phyloP scores from a whole-genome alignment of 2,888 invertebrate genomes.

The Scotopteryx bipunctaria region DNA sequence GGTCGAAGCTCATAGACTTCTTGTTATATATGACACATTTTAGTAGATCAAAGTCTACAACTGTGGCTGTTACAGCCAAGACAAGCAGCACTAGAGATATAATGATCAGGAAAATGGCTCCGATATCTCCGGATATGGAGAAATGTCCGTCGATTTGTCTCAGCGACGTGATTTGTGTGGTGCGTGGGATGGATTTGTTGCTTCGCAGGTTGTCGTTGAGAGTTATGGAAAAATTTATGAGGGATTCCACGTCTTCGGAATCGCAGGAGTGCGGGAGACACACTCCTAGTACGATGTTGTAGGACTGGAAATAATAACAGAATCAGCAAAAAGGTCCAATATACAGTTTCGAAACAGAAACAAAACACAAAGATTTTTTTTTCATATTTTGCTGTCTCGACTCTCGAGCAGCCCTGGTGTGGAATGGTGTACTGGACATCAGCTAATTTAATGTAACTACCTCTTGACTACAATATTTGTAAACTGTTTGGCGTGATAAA shows the following conservation, averaged over 20 bases:
- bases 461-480: too few relatives aligned
- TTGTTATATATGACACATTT: slow-evolving; percentile 54
- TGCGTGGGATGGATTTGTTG: slow-evolving; percentile 63
- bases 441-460: too few relatives aligned
- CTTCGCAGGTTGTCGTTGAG: slow-evolving; percentile 68
- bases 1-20: slow-evolving; percentile 63
- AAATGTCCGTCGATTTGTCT: slow-evolving; percentile 57
- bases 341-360: too few relatives aligned
- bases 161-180: slow-evolving; percentile 54
- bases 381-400: too few relatives aligned
- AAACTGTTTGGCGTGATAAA: too few relatives aligned
- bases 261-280: slow-evolving; percentile 77
- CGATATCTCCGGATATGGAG: slow-evolving; percentile 54
- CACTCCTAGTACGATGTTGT: slow-evolving; percentile 66
- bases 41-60: slow-evolving; percentile 67
- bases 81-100: slow-evolving; percentile 55
- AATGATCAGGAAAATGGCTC: slow-evolving; percentile 57
- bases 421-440: too few relatives aligned
- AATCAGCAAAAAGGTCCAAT: too few relatives aligned
- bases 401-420: too few relatives aligned
- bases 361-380: too few relatives aligned
- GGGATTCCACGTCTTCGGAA: slow-evolving; percentile 64
- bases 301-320: slow-evolving; percentile 58
- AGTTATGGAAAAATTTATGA: slow-evolving; percentile 77
- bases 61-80: slow-evolving; percentile 67